Evolutionary conservation across 2,888 invertebrate species (phyloP).

Genomic region (Abrostola tripartita): DNA sequence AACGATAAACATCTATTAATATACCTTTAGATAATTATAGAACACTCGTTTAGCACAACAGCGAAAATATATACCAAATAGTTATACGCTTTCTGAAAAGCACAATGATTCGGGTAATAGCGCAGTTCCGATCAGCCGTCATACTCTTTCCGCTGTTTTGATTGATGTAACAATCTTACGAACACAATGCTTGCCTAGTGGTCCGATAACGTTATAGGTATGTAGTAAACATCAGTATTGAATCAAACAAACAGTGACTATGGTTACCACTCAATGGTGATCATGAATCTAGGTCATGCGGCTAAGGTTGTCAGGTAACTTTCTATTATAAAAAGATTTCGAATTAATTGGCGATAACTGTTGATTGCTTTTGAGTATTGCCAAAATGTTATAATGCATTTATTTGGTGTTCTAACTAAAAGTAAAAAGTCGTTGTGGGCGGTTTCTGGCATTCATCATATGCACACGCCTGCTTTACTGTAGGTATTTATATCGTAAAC

Average conservation of each 20-base stretch:
- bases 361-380: conserved; percentile 34
- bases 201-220: conserved; percentile 19
- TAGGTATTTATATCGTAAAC: conserved; percentile 83
- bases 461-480: conserved; percentile 63
- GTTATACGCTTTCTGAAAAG: conserved; percentile 28
- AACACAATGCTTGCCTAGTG: conserved; percentile 29
- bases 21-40: conserved; percentile 21
- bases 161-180: conserved; percentile 57
- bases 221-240: conserved; percentile 51
- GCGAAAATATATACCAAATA: conserved; percentile 6
- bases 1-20: conserved; percentile 38
- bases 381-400: conserved; percentile 21
- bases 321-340: conserved; percentile 54
- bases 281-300: conserved; percentile 66
- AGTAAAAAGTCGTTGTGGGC: conserved; percentile 70
- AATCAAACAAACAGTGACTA: conserved; percentile 63
- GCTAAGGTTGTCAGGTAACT: conserved; percentile 58
- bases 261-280: conserved; percentile 63
- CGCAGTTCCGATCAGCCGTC: conserved; percentile 57
- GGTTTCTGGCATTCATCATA: conserved; percentile 79
- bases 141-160: conserved; percentile 59
- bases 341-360: conserved; percentile 34
- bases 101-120: conserved; percentile 36
- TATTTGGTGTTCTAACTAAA: conserved; percentile 32
- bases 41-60: conserved; percentile 11